Evolutionary conservation across 2,797 vertebrate species (phyloP), one percentile per base, ranked within the genome.

Genomic region (Alcedo atthis): DNA sequence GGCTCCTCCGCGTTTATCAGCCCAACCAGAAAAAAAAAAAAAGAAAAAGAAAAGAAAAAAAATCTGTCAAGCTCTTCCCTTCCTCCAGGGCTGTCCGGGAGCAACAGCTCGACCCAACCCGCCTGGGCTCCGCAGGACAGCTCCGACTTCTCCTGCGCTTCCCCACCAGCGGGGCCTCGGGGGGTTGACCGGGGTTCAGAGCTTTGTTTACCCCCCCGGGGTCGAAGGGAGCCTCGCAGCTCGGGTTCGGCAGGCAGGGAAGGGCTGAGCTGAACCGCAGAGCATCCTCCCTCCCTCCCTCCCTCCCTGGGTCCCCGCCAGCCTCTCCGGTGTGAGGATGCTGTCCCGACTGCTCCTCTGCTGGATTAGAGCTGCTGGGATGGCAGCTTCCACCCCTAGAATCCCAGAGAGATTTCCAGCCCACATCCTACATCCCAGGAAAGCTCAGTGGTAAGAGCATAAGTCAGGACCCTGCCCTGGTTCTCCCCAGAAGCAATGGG

Each of bases 301-400:
- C 33, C 33, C 33, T 9, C 33, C 33, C 33, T 25, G 32, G 10
- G 3, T 18, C 73, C 49, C n/a, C 9, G 13, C 77, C 22, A 37
- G 4, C 7, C 12, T 43, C 28, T 26, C 35, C 0, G 0, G 8
- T 0, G 0, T 8, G n/a, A 33, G 28, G 76, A 45, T 53, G 54
- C 51, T 35, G 32, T 35, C 51, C 74, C 1, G 0, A 8, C 25
- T 8, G 1, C 14, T 35, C 24, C 30, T 30, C 54, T 42, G 10
- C 42, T 3, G 1, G 12, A 15, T 28, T 15, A 73, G 24, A 17
- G 30, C 46, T 18, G 16, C 43, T 57, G 9, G 32, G 61, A 9
- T 2, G 25, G 69, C 2, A 0, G 28, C 40, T 86, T 26, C 69
- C 62, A 40, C 9, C 8, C 51, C 51, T 7, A 54, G 12, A 57